Evolutionary conservation across 2,888 invertebrate genomes (phyloP).

Genomic region (Andricus curvator): DNA sequence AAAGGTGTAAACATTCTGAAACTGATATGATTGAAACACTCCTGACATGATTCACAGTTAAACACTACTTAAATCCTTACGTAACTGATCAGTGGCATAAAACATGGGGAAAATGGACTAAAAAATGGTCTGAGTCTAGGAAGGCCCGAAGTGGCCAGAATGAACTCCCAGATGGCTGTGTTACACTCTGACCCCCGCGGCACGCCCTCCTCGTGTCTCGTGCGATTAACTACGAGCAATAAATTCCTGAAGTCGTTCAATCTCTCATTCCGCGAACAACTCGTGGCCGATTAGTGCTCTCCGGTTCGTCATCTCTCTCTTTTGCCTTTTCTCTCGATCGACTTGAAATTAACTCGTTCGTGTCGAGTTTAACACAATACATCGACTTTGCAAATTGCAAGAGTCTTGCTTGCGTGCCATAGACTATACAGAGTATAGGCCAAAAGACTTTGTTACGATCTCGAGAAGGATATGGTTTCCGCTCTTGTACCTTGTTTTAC

Average conservation of each 20-base stretch:
- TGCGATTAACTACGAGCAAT: constrained; percentile 53
- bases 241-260: constrained; percentile 29
- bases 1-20: too few species aligned
- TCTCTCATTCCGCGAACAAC: constrained; percentile 30
- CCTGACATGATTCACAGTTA: too few species aligned
- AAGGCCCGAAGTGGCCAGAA: background rate
- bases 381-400: constrained; percentile 20
- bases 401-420: constrained; percentile 15
- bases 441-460: constrained; percentile 46
- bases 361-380: constrained; percentile 51
- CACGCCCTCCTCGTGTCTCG: constrained; percentile 63
- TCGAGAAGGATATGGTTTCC: constrained; percentile 37
- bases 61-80: too few species aligned
- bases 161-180: constrained; percentile 24
- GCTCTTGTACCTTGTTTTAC: constrained; percentile 9
- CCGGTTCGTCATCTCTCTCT: constrained; percentile 29
- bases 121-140: background rate
- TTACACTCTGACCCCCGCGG: constrained; percentile 46
- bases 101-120: too few species aligned
- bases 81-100: too few species aligned
- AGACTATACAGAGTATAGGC: background rate
- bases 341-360: constrained; percentile 33
- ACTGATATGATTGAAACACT: too few species aligned
- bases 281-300: constrained; percentile 50
- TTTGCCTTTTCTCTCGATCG: background rate